A percentile compares a stretch with the other conserved stretches of the same genome.
phyloP scores from a whole-genome alignment of 2,888 invertebrate genomes.

The Anarsia innoxiella region DNA sequence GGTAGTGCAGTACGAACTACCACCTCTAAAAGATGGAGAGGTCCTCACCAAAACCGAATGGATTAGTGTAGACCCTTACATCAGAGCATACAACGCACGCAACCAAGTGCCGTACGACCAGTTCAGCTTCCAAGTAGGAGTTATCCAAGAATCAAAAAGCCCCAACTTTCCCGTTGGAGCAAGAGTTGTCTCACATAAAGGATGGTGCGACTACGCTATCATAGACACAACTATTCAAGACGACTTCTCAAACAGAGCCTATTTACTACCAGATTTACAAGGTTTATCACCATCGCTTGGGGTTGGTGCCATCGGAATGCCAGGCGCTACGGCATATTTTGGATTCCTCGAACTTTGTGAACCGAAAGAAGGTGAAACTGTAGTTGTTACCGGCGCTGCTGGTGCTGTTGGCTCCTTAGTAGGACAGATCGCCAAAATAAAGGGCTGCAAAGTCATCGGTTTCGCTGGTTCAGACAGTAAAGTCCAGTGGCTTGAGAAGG shows the following conservation, averaged over 20 bases:
- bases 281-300: constrained; percentile 67
- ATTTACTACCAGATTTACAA: constrained; percentile 69
- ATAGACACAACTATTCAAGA: constrained; percentile 13
- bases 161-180: constrained; percentile 75
- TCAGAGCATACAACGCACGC: constrained; percentile 26
- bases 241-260: constrained; percentile 48
- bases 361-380: constrained; percentile 80
- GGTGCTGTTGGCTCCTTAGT: constrained; percentile 84
- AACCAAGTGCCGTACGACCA: constrained; percentile 26
- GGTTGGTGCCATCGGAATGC: constrained; percentile 79
- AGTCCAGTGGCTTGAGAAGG: constrained; percentile 78
- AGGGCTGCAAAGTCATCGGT: constrained; percentile 78
- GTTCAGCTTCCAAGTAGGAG: constrained; percentile 29
- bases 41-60: constrained; percentile 38
- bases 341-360: constrained; percentile 80
- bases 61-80: constrained; percentile 44
- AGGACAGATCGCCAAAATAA: constrained; percentile 84
- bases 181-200: constrained; percentile 74
- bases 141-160: constrained; percentile 76
- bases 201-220: constrained; percentile 78
- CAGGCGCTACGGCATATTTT: constrained; percentile 83
- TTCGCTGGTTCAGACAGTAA: constrained; percentile 83
- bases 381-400: constrained; percentile 82
- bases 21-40: constrained; percentile 74
- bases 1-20: constrained; percentile 73